phyloP scores from a whole-genome alignment of 2,797 vertebrate species.

The Cryptoblepharus egeriae region DNA sequence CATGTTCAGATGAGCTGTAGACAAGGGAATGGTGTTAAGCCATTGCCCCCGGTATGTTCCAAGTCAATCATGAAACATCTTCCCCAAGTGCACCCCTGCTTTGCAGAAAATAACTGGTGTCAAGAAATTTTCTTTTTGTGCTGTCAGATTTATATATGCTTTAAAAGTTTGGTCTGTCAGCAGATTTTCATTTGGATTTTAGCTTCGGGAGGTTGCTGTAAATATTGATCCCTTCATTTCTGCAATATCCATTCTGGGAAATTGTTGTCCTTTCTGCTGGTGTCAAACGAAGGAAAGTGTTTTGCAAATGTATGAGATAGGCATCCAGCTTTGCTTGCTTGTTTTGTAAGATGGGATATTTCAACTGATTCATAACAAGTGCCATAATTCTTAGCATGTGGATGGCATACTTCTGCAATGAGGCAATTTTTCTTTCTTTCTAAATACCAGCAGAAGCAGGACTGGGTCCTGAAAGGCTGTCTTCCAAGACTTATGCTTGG shows the following conservation, averaged over 20 bases:
- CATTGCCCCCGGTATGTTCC: too few relatives aligned
- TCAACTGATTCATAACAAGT: constrained; percentile 7
- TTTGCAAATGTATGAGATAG: constrained; percentile 15
- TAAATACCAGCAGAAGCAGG: not conserved
- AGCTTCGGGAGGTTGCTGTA: not conserved
- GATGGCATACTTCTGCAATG: not conserved
- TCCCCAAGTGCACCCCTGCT: not conserved
- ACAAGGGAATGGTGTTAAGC: too few relatives aligned
- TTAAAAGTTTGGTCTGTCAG: constrained; percentile 19
- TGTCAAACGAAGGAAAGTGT: not conserved
- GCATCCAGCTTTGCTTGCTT: not conserved
- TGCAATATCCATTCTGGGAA: constrained; percentile 29
- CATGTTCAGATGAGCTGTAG: too few relatives aligned
- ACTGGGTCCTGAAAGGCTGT: not conserved
- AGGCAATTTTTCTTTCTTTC: not conserved
- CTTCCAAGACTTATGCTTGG: not conserved
- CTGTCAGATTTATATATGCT: not conserved
- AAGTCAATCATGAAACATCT: not conserved
- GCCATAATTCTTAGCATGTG: not conserved
- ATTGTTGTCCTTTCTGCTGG: not conserved
- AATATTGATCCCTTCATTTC: constrained; percentile 26
- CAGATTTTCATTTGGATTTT: constrained; percentile 30
- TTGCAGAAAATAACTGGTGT: constrained; percentile 7
- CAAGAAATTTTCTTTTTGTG: not conserved
- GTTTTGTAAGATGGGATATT: constrained; percentile 19